Evolutionary conservation across 2,888 invertebrate genomes (phyloP).

Genomic region (Kuschelorhynchus macadamiae): DNA sequence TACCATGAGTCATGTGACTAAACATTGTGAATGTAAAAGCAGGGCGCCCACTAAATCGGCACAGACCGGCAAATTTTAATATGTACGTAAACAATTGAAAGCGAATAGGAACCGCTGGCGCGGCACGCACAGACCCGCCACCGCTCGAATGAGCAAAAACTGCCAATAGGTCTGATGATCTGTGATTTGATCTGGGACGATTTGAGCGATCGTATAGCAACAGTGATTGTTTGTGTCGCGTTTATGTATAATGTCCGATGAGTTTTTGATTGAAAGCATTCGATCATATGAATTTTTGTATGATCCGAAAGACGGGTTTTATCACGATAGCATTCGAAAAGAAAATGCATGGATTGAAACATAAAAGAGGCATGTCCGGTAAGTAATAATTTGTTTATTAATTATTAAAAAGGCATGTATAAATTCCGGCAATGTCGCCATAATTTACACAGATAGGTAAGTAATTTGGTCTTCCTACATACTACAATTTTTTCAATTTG

Average conservation of each 20-base stretch:
- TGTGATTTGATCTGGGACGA: neutral
- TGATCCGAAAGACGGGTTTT: slow-evolving; percentile 3
- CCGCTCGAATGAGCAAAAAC: neutral
- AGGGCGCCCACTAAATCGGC: neutral
- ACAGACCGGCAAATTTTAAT: neutral
- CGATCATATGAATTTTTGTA: slow-evolving; percentile 5
- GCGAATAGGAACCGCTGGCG: too few relatives aligned
- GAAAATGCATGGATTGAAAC: slow-evolving; percentile 10
- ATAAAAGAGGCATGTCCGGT: slow-evolving; percentile 7
- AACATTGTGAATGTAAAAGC: neutral
- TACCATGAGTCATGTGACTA: too few relatives aligned
- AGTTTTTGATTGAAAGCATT: slow-evolving; percentile 7
- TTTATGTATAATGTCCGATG: slow-evolving; percentile 11
- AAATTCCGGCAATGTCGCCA: too few relatives aligned
- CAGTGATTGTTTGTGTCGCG: neutral
- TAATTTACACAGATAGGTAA: too few relatives aligned
- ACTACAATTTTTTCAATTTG: too few relatives aligned
- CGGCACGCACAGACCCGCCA: neutral
- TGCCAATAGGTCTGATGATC: neutral
- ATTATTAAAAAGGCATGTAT: too few relatives aligned
- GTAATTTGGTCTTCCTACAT: too few relatives aligned
- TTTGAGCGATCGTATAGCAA: neutral
- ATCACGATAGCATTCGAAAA: slow-evolving; percentile 14
- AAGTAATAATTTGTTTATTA: slow-evolving; percentile 3
- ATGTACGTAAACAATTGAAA: too few relatives aligned